Conservation (phyloP, 2,888 invertebrate species). For the Xylophagus ater region DNA sequence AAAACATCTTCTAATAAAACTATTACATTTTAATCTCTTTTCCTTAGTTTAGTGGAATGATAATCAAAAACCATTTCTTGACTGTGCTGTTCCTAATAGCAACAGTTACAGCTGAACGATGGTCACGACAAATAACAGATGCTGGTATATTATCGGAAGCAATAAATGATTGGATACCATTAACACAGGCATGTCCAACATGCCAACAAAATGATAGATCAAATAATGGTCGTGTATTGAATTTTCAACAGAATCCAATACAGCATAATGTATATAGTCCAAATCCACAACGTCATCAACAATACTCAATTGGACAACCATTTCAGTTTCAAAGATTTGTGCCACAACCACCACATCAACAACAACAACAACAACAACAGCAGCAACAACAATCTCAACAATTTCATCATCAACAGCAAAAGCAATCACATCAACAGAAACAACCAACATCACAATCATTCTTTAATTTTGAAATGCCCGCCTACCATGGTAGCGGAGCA, state of each 20-base stretch:
- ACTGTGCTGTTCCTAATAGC: no score
- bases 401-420: slow-evolving; percentile 14
- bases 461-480: slow-evolving; percentile 38
- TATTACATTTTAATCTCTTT: no score
- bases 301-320: slow-evolving; percentile 25
- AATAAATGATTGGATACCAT: slow-evolving; percentile 45
- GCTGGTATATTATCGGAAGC: slow-evolving; percentile 27
- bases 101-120: slow-evolving; percentile 27
- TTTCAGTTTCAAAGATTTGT: slow-evolving; percentile 31
- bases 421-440: slow-evolving; percentile 22
- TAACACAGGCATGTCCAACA: slow-evolving; percentile 35
- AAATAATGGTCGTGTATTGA: slow-evolving; percentile 35
- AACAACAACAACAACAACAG: slow-evolving; percentile 21
- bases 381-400: slow-evolving; percentile 23
- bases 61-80: no score
- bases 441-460: slow-evolving; percentile 37
- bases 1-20: no score
- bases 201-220: slow-evolving; percentile 31
- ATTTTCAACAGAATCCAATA: slow-evolving; percentile 32
- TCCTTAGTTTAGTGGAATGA: no score
- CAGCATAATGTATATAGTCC: slow-evolving; percentile 19
- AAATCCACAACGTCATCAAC: slow-evolving; percentile 17
- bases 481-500: slow-evolving; percentile 15
- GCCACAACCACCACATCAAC: slow-evolving; percentile 18
- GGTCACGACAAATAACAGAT: slow-evolving; percentile 35